Evolutionary conservation across 1,140 invertebrate species (phyloP), one percentile per base, ranked within the genome.

Genomic region (Drosophila athabasca): DNA sequence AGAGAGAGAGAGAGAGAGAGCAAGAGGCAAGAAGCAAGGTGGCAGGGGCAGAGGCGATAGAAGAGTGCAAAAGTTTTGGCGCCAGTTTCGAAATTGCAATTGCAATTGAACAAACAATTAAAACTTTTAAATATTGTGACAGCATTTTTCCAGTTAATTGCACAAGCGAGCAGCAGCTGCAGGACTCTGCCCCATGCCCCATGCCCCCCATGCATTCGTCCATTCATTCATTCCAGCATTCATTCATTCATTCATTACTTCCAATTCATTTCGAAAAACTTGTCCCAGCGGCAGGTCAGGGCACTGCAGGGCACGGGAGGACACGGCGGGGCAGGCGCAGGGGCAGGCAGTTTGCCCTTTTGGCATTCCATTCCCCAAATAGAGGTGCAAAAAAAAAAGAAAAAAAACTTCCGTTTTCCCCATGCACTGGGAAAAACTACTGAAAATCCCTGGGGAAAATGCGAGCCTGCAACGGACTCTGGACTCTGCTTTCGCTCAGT

Each of bases 91-190:
- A 49, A 70, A 70, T 66, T 75, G 70, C 61, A 53, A 69, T 80
- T 84, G 75, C 79, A 83, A 88, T 88, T 88, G 79, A 79, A 49
- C 83, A 88, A 88, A 88, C 79, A 88, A 88, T 88, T 88, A 88
- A 88, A 83, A 88, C 62, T 88, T 88, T 83, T 79, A 83, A 88
- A 89, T 83, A 88, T 88, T 87, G 82, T 87, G 82, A 87, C 82
- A 87, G 82, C 82, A 69, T 81, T 87, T 87, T 87, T 66, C 81
- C 82, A 87, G 82, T 87, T 87, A 87, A 87, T 87, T 87, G 77
- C 82, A 76, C 78, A 75, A 43, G 73, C 57, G 39, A 62, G 49
- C 48, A 69, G 50, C 67, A 64, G 65, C 53, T 70, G 67, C 52
- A 31, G 29, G 29, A 31, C 64, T 17, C 52, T 7, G 49, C 48